A percentile compares a stretch with the other conserved stretches of the same genome.
Conservation (phyloP, 2,113 vertebrate genomes). For the Salminus brasiliensis region DNA sequence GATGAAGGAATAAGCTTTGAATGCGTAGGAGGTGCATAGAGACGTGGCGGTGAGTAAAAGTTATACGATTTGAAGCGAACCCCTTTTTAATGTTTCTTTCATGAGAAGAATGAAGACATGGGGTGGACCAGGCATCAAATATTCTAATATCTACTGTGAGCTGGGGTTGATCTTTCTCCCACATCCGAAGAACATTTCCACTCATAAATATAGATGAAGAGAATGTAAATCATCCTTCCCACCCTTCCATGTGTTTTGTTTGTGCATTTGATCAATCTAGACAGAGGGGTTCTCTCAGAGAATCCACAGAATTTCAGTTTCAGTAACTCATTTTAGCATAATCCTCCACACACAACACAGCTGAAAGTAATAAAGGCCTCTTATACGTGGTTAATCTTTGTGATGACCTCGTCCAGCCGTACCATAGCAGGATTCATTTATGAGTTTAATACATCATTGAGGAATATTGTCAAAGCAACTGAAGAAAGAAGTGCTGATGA, state of each 20-base stretch:
- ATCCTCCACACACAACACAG: background rate
- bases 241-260: slow-evolving; percentile 33
- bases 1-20: slow-evolving; percentile 6
- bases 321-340: slow-evolving; percentile 10
- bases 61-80: slow-evolving; percentile 51
- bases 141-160: slow-evolving; percentile 54
- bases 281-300: background rate
- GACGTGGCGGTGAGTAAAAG: slow-evolving; percentile 42
- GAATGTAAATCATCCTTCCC: slow-evolving; percentile 51
- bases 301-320: background rate
- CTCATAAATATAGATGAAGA: slow-evolving; percentile 61
- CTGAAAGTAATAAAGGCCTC: background rate
- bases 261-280: slow-evolving; percentile 4
- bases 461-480: background rate
- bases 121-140: slow-evolving; percentile 48
- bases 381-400: background rate
- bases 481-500: background rate
- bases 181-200: slow-evolving; percentile 55
- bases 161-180: slow-evolving; percentile 60
- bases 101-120: slow-evolving; percentile 61
- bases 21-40: background rate
- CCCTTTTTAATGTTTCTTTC: slow-evolving; percentile 67
- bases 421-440: background rate
- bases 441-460: background rate
- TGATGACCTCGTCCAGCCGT: background rate